Evolutionary conservation across 2,888 invertebrate species (phyloP).

Genomic region (Drosophila seclusa): DNA sequence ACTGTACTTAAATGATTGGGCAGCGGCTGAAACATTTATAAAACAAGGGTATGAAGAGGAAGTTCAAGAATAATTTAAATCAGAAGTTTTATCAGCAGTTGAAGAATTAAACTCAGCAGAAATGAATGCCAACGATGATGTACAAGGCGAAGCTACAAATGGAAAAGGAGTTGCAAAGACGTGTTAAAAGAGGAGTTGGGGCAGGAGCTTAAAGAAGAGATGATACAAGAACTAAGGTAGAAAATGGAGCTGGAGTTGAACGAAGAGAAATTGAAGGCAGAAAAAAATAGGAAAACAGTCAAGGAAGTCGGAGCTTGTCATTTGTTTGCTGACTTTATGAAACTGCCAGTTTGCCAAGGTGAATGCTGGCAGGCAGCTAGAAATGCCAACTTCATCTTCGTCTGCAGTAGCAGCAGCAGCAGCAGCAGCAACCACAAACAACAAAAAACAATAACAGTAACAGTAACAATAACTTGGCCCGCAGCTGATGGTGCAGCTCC

Average conservation of each 20-base stretch:
- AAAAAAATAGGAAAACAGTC: neutral
- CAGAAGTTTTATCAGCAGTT: neutral
- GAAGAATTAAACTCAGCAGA: neutral
- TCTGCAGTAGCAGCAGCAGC: slow-evolving; percentile 33
- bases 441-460: slow-evolving; percentile 44
- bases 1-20: neutral
- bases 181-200: neutral
- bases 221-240: neutral
- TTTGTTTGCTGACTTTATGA: slow-evolving; percentile 77
- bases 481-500: slow-evolving; percentile 29
- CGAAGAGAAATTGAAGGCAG: neutral
- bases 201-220: neutral
- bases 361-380: slow-evolving; percentile 43
- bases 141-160: neutral
- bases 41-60: neutral
- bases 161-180: neutral
- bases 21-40: neutral
- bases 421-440: slow-evolving; percentile 25
- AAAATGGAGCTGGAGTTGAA: neutral
- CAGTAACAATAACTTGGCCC: slow-evolving; percentile 61
- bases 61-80: neutral
- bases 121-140: neutral
- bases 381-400: slow-evolving; percentile 75
- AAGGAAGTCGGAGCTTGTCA: slow-evolving; percentile 62
- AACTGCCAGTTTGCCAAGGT: slow-evolving; percentile 34